These are phyloP conservation scores for Phrynosoma platyrhinos DNA, from an alignment of 2,113 vertebrate species.

Conservation along the genomic window DNA sequence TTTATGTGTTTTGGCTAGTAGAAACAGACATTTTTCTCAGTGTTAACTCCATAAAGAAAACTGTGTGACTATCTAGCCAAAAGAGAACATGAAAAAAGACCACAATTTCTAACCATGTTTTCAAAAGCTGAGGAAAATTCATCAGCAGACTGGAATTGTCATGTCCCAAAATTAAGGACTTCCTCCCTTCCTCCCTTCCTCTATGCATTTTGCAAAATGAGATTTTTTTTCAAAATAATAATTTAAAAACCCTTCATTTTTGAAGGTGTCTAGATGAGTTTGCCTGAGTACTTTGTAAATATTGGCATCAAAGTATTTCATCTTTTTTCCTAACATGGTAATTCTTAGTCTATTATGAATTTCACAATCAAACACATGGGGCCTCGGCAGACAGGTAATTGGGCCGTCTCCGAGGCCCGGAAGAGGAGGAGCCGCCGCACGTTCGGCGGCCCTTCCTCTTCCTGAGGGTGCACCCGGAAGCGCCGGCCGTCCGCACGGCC, in stretches of 20 bases:
- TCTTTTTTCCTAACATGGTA: conserved; percentile 10
- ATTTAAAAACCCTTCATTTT: neutral
- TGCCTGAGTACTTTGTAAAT: neutral
- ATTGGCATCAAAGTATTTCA: neutral
- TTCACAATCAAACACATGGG: neutral
- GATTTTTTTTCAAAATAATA: neutral
- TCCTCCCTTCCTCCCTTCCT: neutral
- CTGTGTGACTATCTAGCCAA: neutral
- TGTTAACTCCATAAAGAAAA: neutral
- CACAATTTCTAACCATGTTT: neutral
- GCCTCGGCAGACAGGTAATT: too few relatives aligned
- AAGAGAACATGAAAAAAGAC: neutral
- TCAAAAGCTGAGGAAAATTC: neutral
- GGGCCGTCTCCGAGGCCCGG: too few relatives aligned
- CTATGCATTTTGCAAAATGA: conserved; percentile 1
- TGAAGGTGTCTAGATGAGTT: neutral
- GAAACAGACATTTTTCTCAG: neutral
- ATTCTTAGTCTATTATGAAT: neutral
- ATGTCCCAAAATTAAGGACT: neutral
- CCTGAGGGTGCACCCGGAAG: too few relatives aligned
- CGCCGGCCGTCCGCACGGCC: too few relatives aligned
- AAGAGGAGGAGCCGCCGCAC: too few relatives aligned
- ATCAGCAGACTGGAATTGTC: neutral
- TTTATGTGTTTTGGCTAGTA: neutral
- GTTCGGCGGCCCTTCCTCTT: too few relatives aligned